Conservation (phyloP, 1,140 invertebrate species). For the Plodia interpunctella region DNA sequence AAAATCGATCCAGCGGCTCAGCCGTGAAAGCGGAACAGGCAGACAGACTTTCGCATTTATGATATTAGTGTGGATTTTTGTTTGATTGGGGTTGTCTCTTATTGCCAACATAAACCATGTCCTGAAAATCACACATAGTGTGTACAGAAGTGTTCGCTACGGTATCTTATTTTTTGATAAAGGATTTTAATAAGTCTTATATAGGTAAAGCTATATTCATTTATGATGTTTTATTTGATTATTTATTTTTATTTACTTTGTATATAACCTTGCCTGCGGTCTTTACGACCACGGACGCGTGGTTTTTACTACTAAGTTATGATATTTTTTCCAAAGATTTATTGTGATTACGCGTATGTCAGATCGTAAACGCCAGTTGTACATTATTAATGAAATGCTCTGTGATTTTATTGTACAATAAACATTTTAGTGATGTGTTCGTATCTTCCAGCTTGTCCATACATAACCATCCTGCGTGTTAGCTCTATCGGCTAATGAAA, state of each 20-base stretch:
- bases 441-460: background rate
- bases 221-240: no score
- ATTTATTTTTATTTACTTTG: background rate
- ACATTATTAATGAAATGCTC: slow-evolving; percentile 47
- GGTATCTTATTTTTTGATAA: no score
- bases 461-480: background rate
- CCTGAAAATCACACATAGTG: no score
- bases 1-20: no score
- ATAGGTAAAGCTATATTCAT: no score
- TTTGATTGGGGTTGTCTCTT: no score
- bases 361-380: slow-evolving; percentile 33
- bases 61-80: no score
- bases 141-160: no score
- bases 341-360: slow-evolving; percentile 31
- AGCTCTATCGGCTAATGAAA: slow-evolving; percentile 6
- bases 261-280: background rate
- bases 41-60: no score
- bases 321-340: slow-evolving; percentile 25
- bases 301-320: slow-evolving; percentile 9
- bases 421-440: slow-evolving; percentile 42
- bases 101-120: no score
- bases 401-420: slow-evolving; percentile 52
- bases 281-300: slow-evolving; percentile 1
- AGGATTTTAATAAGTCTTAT: no score
- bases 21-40: no score